Base-by-base conservation (phyloP, 1,140 invertebrate species). In the Drosophila repleta region DNA sequence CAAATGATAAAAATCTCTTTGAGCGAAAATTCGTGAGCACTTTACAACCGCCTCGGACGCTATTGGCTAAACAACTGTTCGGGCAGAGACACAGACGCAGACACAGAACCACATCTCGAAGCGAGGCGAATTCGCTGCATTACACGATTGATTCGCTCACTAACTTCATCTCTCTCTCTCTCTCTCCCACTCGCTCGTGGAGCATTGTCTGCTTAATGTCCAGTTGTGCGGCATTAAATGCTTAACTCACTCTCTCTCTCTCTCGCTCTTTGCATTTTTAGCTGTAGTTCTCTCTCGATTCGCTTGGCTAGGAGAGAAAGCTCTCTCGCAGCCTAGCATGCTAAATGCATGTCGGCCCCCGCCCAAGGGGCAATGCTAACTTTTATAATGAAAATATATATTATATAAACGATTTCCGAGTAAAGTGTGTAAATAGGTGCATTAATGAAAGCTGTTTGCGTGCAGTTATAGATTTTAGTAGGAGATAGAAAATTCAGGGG, bases 11-110 rank as follows among this genome's bases (percentile, higher is more conserved):
- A 63, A 63, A 51, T 65, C 68, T 45, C 29, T 68, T 24, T 6
- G 15, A 32, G 18, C 0, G 45, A 58, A 66, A 29, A 88, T 52
- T 78, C 83, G 66, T 75, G 82, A 75, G 78, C 53, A 41, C 20
- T 65, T 10, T 49, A 58, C 67, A 66, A 82, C 82, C 56, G 68
- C 37, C 58, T 70, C 26, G 75, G 64, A 88, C 83, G 82, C 83
- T 88, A 70, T 87, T 88, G 64, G 60, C 65, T 51, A 53, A 46
- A 58, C 78, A 87, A 85, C 82, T 82, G 79, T 70, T 62, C 18
- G 18, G 7, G 17, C 39, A 35, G 32, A 35, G 32, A 17, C 6
- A 11, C n/a, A 18, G 45, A 35, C 35, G 4, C 29, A 32, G 48
- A 58, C 21, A 15, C 32, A 64, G 8, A 35, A 11, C 55, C 49